Conservation (phyloP, 2,888 invertebrate genomes). For the Gymnoscelis rufifasciata region DNA sequence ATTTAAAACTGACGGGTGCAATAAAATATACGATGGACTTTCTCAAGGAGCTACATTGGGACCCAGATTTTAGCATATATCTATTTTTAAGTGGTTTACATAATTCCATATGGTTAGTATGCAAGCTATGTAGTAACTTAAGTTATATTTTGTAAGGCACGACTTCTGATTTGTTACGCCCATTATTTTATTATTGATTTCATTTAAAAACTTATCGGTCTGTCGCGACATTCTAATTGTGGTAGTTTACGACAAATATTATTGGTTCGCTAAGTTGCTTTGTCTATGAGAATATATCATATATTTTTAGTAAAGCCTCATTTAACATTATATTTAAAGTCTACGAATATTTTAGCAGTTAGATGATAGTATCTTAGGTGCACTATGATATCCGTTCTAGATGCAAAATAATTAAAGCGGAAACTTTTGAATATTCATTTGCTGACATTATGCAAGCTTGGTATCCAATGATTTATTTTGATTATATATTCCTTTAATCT, state of each 20-base stretch:
- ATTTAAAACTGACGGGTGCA: conserved; percentile 4
- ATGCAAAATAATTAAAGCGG: conserved; percentile 10
- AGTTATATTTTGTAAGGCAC: conserved; percentile 36
- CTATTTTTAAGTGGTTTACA: conserved; percentile 6
- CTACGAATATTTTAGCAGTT: not conserved
- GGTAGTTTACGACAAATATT: too few species aligned
- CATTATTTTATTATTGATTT: conserved; percentile 37
- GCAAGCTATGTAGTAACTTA: conserved; percentile 27
- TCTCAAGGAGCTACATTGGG: conserved; percentile 10
- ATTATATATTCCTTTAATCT: conserved; percentile 6
- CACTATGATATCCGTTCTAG: not conserved
- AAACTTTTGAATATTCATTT: conserved; percentile 16
- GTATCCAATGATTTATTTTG: conserved; percentile 8
- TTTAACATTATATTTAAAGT: not conserved
- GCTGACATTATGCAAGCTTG: conserved; percentile 4
- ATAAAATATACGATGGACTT: conserved; percentile 13
- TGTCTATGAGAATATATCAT: too few species aligned
- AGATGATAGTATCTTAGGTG: not conserved
- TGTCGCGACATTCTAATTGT: conserved; percentile 9
- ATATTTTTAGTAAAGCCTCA: not conserved
- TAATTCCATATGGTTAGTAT: conserved; percentile 19
- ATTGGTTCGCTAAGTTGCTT: too few species aligned
- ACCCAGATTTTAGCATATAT: not conserved
- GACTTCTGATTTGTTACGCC: conserved; percentile 39
- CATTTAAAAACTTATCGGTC: conserved; percentile 42